These are phyloP conservation scores for Pteropus rufus DNA, from an alignment of 2,797 vertebrate species.

Conservation along the genomic window DNA sequence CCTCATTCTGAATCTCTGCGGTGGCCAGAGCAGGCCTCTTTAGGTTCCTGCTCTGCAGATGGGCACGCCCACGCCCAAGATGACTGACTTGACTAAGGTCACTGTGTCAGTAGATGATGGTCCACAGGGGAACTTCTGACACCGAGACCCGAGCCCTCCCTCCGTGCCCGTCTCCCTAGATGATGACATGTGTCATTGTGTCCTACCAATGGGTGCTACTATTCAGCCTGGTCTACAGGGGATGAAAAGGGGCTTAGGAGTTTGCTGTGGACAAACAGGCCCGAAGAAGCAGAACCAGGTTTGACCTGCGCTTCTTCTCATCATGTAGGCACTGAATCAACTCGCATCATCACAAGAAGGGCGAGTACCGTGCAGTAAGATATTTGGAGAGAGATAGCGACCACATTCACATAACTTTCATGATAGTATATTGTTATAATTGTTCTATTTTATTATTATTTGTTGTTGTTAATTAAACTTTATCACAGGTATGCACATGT, in stretches of 20 bases:
- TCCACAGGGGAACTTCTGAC: background rate
- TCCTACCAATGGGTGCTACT: background rate
- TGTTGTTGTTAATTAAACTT: background rate
- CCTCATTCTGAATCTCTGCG: background rate
- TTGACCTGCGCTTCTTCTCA: background rate
- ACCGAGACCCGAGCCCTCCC: background rate
- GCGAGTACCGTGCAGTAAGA: background rate
- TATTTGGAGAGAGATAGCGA: background rate
- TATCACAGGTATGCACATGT: background rate
- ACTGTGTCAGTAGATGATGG: background rate
- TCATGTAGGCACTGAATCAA: background rate
- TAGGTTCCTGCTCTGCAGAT: too few relatives aligned
- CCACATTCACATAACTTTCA: background rate
- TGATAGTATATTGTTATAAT: background rate
- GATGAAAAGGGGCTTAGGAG: background rate
- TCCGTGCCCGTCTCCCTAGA: rapidly evolving
- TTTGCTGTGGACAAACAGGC: rapidly evolving
- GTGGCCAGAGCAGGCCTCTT: rapidly evolving
- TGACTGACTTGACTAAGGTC: background rate
- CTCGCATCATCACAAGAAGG: background rate
- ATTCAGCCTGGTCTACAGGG: background rate
- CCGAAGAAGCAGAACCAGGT: background rate
- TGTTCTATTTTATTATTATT: background rate
- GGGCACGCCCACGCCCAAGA: rapidly evolving
- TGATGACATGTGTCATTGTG: rapidly evolving